These are phyloP conservation scores for Rotaria sp. DNA, from an alignment of 2,888 invertebrate species.

Conservation along the genomic window DNA sequence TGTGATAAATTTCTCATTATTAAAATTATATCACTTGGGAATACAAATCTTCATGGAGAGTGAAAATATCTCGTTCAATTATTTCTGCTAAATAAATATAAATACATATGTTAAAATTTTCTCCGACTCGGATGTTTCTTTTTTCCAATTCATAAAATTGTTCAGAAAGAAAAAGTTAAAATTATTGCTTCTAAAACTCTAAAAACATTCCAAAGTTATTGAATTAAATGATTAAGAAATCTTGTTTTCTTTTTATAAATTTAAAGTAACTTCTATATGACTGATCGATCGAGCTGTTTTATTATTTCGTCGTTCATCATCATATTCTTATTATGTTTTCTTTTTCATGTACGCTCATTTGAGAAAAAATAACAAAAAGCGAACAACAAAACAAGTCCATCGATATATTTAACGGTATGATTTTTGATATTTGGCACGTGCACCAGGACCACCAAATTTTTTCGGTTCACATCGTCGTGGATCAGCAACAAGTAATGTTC, in stretches of 20 bases:
- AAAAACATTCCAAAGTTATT: too few species aligned
- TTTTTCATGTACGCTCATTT: constrained; percentile 16
- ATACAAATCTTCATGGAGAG: too few species aligned
- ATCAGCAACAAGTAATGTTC: constrained; percentile 92
- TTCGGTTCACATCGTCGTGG: constrained; percentile 98
- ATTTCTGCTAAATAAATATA: too few species aligned
- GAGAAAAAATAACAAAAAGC: constrained; percentile 5
- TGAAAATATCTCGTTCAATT: too few species aligned
- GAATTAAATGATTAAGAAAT: too few species aligned
- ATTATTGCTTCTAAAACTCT: too few species aligned
- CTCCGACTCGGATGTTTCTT: too few species aligned
- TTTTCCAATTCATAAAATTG: too few species aligned
- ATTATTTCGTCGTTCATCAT: constrained; percentile 5
- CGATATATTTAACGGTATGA: constrained; percentile 84
- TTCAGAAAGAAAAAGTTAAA: too few species aligned
- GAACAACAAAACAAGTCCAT: constrained; percentile 22
- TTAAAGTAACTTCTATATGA: background rate
- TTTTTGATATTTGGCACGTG: constrained; percentile 98
- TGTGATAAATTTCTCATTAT: too few species aligned
- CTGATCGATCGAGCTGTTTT: background rate
- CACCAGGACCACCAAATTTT: constrained; percentile 99
- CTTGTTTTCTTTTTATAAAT: background rate
- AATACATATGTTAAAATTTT: too few species aligned
- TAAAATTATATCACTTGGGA: too few species aligned
- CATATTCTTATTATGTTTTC: constrained; percentile 8